Conservation (phyloP, 2,113 vertebrate species). For the Aptenodytes forsteri region DNA sequence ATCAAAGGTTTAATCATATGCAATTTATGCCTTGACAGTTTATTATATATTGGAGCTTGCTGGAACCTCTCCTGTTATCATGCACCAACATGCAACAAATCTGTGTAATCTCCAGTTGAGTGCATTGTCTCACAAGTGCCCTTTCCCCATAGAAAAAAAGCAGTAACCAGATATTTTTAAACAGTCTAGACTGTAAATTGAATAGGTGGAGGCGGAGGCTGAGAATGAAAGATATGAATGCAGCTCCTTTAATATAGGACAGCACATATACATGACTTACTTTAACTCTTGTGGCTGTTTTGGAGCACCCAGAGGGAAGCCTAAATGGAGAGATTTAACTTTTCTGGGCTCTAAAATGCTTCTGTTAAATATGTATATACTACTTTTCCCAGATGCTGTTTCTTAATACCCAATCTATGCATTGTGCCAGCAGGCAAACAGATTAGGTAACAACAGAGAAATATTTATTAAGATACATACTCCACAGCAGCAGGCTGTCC, state of each 20-base stretch:
- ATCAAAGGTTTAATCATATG: slow-evolving; percentile 55
- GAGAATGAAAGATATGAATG: not conserved
- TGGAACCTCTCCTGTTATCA: slow-evolving; percentile 45
- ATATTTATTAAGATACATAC: not conserved
- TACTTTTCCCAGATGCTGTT: not conserved
- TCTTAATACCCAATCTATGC: not conserved
- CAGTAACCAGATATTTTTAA: slow-evolving; percentile 27
- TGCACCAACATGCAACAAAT: slow-evolving; percentile 37
- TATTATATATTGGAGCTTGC: slow-evolving; percentile 35
- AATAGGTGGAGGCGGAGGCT: slow-evolving; percentile 28
- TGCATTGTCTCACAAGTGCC: slow-evolving; percentile 48
- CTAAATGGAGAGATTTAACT: not conserved
- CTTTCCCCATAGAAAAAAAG: not conserved
- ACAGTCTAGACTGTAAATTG: slow-evolving; percentile 52
- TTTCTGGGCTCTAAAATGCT: not conserved
- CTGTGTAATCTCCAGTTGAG: slow-evolving; percentile 27
- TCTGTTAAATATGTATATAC: not conserved
- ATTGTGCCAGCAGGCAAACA: not conserved
- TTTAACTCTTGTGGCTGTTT: not conserved
- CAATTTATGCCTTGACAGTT: slow-evolving; percentile 45
- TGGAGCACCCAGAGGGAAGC: not conserved
- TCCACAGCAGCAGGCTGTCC: not conserved
- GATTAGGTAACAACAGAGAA: not conserved
- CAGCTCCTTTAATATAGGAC: not conserved
- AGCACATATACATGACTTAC: not conserved